Base-by-base conservation (phyloP, 2,888 invertebrate species). In the Chirona hameri region DNA sequence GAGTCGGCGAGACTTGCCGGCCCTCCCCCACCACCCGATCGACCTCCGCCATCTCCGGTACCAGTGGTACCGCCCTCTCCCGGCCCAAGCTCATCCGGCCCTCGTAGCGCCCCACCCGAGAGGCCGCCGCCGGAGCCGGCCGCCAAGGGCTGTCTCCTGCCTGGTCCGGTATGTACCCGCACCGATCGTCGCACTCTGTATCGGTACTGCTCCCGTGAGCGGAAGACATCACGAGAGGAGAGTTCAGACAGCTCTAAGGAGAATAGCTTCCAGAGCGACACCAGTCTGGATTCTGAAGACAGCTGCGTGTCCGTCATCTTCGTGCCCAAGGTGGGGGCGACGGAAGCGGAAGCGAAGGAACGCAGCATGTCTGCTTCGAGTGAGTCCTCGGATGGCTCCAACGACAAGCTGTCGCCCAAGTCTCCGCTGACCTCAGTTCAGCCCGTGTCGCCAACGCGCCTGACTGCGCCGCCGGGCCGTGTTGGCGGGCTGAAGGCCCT, bases 221-320 rank as follows among this genome's bases (percentile, higher is more conserved):
- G 96, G 83, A 91, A 95, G 82, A 92, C 93, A 86, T 95, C 95
- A 0, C 92, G 93, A 85, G 96, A 96, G 88, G 96, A 95, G 86
- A 95, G 95, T 24, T 96, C 96, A 0, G 88, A 88, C 82, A 87
- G 87, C 52, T 87, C 87, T 31, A 89, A 89, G 85, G 88, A 88
- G 84, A 88, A 95, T 87, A 96, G 96, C 87, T 90, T 96, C 84
- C 96, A 96, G 88, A 96, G 96, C 88, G 97, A 96, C 87, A 96
- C 96, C 0, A 96, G 96, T 89, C 94, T 96, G 60, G 97, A 97
- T 88, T 95, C 95, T 0, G 96, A 97, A 88, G 96, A 97, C 87
- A 96, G 95, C 88, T 95, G 96, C 87, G 95, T 96, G 83, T 96
- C 96, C 84, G 96, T 97, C 80, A 96, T 97, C 87, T 96, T 93